These are phyloP conservation scores for Oscheius sp. DNA, from an alignment of 1,140 invertebrate species.

Conservation along the genomic window DNA sequence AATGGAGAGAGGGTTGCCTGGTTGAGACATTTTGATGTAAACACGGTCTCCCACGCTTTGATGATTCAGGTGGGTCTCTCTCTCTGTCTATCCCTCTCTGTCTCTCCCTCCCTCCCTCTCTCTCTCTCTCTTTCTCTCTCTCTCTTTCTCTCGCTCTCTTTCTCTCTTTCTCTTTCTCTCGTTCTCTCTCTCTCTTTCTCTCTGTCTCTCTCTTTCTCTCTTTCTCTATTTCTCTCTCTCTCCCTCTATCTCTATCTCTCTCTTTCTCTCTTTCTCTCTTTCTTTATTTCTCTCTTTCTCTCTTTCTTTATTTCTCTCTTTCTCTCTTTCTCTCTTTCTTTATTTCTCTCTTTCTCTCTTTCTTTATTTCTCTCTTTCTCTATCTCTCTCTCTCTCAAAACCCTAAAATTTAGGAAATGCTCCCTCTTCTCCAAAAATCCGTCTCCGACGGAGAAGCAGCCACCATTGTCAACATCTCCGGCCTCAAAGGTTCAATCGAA, in stretches of 20 bases:
- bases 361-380: no score
- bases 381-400: no score
- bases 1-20: not conserved
- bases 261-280: no score
- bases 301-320: not conserved
- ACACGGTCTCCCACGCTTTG: not conserved
- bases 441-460: not conserved
- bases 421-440: not conserved
- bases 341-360: no score
- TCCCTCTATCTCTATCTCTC: not conserved
- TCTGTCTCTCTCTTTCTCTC: not conserved
- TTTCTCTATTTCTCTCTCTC: no score
- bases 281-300: no score
- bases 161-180: no score
- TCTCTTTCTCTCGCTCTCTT: no score
- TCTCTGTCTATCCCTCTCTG: not conserved
- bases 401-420: not conserved
- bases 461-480: slow-evolving; percentile 2
- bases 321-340: no score
- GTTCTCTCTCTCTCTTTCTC: no score
- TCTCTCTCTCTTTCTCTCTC: no score
- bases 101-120: no score
- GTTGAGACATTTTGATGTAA: not conserved
- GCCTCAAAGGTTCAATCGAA: slow-evolving; percentile 4
- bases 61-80: not conserved